A percentile compares a stretch with the other conserved stretches of the same genome.
These are phyloP conservation scores for Momotus momota DNA, from an alignment of 2,797 vertebrate species.

Conservation along the genomic window DNA sequence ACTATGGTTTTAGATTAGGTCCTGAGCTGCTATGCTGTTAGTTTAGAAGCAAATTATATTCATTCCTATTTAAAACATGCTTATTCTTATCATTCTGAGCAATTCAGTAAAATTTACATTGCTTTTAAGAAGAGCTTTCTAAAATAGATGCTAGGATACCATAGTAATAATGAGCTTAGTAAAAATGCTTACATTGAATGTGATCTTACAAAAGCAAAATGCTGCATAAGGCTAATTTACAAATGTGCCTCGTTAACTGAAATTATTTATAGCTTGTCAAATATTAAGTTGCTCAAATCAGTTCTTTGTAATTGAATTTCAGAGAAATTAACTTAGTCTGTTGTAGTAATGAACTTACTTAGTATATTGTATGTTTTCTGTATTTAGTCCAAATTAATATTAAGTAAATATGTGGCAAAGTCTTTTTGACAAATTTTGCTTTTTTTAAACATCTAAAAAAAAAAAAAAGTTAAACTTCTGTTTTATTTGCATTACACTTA, in stretches of 20 bases:
- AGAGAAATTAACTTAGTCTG: neutral
- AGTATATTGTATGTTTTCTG: neutral
- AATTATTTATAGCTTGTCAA: slow-evolving; percentile 43
- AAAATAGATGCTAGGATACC: neutral
- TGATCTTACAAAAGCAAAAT: neutral
- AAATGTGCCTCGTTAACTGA: neutral
- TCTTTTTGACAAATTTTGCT: neutral
- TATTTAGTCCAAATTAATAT: slow-evolving; percentile 21
- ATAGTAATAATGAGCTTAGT: neutral
- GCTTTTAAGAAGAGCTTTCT: neutral
- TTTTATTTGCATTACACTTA: neutral
- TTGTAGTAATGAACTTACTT: neutral
- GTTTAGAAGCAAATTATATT: neutral
- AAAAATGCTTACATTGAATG: neutral
- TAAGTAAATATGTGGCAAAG: neutral
- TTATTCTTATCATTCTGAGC: neutral
- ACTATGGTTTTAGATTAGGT: neutral
- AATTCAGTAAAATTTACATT: neutral
- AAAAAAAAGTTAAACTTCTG: neutral
- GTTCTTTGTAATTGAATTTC: slow-evolving; percentile 43
- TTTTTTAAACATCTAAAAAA: neutral
- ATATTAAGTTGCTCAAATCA: slow-evolving; percentile 10
- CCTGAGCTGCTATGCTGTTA: neutral
- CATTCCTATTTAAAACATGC: neutral
- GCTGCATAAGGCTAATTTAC: neutral